Evolutionary conservation across 2,888 invertebrate genomes (phyloP).

Genomic region (Hemithea aestivaria): DNA sequence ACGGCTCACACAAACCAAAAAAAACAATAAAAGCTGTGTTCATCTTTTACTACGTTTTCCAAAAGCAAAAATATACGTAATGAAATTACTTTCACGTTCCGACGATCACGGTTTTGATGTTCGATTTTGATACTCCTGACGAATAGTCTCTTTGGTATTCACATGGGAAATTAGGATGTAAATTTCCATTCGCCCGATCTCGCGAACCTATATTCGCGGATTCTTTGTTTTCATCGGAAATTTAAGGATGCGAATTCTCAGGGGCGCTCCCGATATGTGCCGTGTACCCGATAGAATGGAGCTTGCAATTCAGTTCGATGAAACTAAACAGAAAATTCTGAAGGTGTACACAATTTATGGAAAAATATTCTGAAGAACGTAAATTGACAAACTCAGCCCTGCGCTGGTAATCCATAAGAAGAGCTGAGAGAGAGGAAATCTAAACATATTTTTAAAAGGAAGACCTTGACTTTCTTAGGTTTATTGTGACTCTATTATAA

Average conservation of each 20-base stretch:
- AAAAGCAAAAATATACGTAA: constrained; percentile 14
- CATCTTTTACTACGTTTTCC: constrained; percentile 9
- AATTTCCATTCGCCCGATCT: constrained; percentile 68
- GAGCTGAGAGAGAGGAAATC: too few species aligned
- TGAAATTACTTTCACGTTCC: constrained; percentile 24
- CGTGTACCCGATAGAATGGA: constrained; percentile 24
- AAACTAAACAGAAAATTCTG: constrained; percentile 20
- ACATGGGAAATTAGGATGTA: constrained; percentile 78
- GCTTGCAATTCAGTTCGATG: constrained; percentile 26
- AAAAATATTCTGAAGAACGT: too few species aligned
- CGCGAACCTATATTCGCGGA: constrained; percentile 64
- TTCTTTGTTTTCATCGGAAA: constrained; percentile 75
- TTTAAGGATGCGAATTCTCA: constrained; percentile 64
- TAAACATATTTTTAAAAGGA: too few species aligned
- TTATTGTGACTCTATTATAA: too few species aligned
- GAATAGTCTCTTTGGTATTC: constrained; percentile 59
- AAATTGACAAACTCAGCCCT: too few species aligned
- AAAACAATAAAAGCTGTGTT: constrained; percentile 8
- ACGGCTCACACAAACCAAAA: constrained; percentile 1
- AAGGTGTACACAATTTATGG: constrained; percentile 4
- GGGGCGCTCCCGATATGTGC: constrained; percentile 44
- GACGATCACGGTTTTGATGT: constrained; percentile 26
- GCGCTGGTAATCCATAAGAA: too few species aligned
- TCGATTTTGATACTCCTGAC: constrained; percentile 64
- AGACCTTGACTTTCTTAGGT: too few species aligned